Evolutionary conservation across 2,888 invertebrate species (phyloP), one percentile per base, ranked within the genome.

Genomic region (Brachypalpus laphriformis): DNA sequence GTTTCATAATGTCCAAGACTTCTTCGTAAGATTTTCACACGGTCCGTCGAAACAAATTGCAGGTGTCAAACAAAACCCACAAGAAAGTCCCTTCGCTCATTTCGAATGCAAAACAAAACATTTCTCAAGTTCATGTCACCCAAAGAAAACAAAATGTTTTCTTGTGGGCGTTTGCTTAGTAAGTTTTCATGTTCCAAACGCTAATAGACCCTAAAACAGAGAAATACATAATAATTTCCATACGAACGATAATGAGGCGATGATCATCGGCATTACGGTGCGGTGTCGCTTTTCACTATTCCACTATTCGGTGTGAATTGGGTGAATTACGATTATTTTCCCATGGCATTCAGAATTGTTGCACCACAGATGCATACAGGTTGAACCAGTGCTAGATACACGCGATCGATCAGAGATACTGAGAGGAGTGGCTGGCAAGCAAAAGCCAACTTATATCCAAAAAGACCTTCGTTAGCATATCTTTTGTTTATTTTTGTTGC

Each of bases 381-480:
- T n/a, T n/a, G n/a, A n/a, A n/a, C 82, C 77, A 72, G 71, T 72
- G 59, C 47, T 37, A 31, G 31, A 31, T 37, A 40, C 14, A 40
- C 5, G 7, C 40, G 14, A 14, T 14, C n/a, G 14, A 3, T 63
- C 37, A 6, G 1, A 66, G 54, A 45, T 45, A 16, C 25, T 18
- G 6, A n/a, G 20, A 65, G 82, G 77, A 77, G 77, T 71, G 82
- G 47, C 56, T 25, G 11, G 11, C 31, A 28, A 54, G 11, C 31
- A 28, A 54, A 49, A 51, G 47, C 34, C 16, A 54, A 68, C 4
- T 56, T 80, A 51, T 70, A 22, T 16, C 68, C 70, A 57, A 70
- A 63, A 68, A 63, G 78, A 68, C 72, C 78, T 74, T 83, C 82
- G 78, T 72, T 78, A 74, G 72, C 61, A 72, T 83, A 68, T 83